phyloP scores from a whole-genome alignment of 2,113 vertebrate genomes.

The Lagopus leucura region DNA sequence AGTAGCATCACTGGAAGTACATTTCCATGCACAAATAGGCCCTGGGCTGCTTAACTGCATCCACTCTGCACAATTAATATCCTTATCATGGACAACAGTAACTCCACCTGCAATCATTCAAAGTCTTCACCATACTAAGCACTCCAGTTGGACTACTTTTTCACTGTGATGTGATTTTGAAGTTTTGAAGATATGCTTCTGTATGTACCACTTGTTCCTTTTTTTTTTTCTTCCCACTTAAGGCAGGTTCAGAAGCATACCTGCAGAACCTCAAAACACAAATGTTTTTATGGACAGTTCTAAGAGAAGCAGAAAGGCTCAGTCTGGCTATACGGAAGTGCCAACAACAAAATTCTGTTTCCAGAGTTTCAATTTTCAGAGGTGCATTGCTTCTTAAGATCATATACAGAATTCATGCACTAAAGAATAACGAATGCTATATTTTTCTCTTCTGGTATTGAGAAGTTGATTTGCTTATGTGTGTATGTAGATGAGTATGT shows the following conservation, averaged over 20 bases:
- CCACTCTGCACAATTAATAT: background rate
- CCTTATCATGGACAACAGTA: background rate
- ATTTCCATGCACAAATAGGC: background rate
- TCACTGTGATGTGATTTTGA: background rate
- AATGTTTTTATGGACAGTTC: background rate
- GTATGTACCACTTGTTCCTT: no score
- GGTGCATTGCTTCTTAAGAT: background rate
- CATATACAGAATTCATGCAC: background rate
- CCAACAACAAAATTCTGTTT: background rate
- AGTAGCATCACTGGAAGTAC: background rate
- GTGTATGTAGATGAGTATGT: background rate
- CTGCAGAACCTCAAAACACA: background rate
- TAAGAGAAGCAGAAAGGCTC: background rate
- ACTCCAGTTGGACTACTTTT: background rate
- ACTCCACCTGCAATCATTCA: background rate
- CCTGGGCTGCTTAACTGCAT: background rate
- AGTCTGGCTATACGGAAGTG: background rate
- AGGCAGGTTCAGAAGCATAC: no score
- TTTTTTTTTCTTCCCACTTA: no score
- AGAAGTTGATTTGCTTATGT: background rate
- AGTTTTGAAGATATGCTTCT: no score
- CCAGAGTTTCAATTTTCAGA: background rate
- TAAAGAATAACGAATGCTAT: background rate
- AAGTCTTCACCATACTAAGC: background rate
- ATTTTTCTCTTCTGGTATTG: background rate